Conservation (phyloP, 64 coral and sea anemone species). For the Astreopora myriophthalma region DNA sequence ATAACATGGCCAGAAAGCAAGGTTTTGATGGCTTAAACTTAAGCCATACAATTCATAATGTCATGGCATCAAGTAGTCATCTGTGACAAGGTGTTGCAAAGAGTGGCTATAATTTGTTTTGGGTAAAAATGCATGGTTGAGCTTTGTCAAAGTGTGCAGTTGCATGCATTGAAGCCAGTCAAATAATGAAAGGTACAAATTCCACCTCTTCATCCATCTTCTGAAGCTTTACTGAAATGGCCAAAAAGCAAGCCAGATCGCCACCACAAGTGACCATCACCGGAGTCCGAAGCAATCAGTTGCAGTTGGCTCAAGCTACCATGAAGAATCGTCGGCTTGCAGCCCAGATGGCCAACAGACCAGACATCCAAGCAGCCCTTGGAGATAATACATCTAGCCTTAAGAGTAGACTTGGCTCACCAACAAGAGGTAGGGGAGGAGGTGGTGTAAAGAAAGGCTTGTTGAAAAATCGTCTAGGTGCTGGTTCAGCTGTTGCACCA, state of each 20-base stretch:
- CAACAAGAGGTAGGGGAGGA: slow-evolving; percentile 31
- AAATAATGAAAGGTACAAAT: slow-evolving; percentile 53
- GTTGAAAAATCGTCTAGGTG: slow-evolving; percentile 42
- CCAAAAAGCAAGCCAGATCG: slow-evolving; percentile 69
- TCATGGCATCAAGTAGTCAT: background rate
- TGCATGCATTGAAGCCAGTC: slow-evolving; percentile 40
- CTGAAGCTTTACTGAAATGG: slow-evolving; percentile 95
- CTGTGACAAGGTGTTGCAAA: background rate
- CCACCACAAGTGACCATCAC: slow-evolving; percentile 89
- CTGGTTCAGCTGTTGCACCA: slow-evolving; percentile 21
- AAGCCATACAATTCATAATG: background rate
- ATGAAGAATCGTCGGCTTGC: slow-evolving; percentile 89
- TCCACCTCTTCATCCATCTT: slow-evolving; percentile 78
- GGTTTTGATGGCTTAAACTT: background rate
- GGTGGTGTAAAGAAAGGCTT: slow-evolving; percentile 8
- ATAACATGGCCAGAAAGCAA: background rate
- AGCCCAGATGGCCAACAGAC: slow-evolving; percentile 91
- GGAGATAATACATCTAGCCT: slow-evolving; percentile 51
- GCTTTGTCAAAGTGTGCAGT: background rate
- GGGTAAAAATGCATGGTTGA: background rate
- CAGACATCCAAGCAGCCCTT: slow-evolving; percentile 78
- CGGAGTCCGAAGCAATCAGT: slow-evolving; percentile 78
- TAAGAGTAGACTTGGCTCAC: slow-evolving; percentile 66
- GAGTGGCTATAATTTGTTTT: background rate
- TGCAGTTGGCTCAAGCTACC: slow-evolving; percentile 78